phyloP scores from a whole-genome alignment of 1,140 invertebrate species.

The Drosophila lacteicornis region DNA sequence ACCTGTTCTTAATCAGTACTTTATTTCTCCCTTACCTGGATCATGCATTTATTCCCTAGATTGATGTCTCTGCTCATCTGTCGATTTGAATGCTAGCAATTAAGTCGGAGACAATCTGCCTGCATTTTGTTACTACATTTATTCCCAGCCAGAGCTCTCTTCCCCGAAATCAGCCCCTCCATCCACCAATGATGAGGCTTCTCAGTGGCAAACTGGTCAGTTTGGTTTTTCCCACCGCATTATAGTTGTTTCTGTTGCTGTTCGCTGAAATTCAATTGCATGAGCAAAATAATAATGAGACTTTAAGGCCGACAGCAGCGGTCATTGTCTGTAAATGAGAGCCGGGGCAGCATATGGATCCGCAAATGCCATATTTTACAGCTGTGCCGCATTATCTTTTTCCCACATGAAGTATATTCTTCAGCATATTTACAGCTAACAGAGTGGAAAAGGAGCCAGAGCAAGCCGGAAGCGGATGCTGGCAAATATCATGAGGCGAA shows the following conservation, averaged over 20 bases:
- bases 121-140: conserved; percentile 14
- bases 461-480: conserved; percentile 56
- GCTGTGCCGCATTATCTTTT: conserved; percentile 70
- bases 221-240: conserved; percentile 59
- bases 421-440: conserved; percentile 70
- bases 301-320: conserved; percentile 46
- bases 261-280: conserved; percentile 50
- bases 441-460: background rate
- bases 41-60: background rate
- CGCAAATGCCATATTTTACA: conserved; percentile 54
- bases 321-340: conserved; percentile 34
- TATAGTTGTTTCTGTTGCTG: conserved; percentile 25
- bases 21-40: background rate
- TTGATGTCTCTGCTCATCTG: conserved; percentile 36
- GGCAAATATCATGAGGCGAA: conserved; percentile 66
- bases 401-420: conserved; percentile 66
- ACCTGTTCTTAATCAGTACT: conserved; percentile 4
- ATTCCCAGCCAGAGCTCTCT: conserved; percentile 15
- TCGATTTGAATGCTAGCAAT: conserved; percentile 23
- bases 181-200: background rate
- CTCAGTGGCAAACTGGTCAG: conserved; percentile 58
- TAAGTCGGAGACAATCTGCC: conserved; percentile 21
- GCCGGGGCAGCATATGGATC: conserved; percentile 11
- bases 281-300: conserved; percentile 70
- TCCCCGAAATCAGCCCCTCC: background rate